These are phyloP conservation scores for Aromia moschata DNA, from an alignment of 2,888 invertebrate genomes.

Conservation along the genomic window DNA sequence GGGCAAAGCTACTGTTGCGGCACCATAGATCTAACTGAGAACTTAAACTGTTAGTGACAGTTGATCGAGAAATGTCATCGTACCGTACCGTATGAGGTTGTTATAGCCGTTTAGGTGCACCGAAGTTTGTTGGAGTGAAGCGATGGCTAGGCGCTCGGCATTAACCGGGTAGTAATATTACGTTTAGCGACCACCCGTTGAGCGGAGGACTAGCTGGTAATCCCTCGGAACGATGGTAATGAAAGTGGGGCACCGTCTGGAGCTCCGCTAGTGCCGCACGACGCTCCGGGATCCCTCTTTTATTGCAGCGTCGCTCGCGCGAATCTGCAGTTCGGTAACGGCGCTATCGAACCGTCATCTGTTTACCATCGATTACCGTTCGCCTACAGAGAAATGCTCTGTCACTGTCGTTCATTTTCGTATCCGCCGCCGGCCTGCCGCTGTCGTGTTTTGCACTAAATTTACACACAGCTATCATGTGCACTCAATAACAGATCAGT, in stretches of 20 bases:
- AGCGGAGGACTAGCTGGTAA: conserved; percentile 43
- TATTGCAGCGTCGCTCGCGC: conserved; percentile 30
- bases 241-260: conserved; percentile 45
- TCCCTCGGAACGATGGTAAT: conserved; percentile 47
- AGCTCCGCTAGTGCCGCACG: conserved; percentile 15
- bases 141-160: conserved; percentile 17
- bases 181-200: conserved; percentile 59
- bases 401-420: conserved; percentile 54
- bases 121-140: conserved; percentile 15
- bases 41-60: no score
- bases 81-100: no score
- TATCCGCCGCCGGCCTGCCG: conserved; percentile 42
- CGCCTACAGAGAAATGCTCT: conserved; percentile 55
- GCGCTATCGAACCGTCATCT: conserved; percentile 57
- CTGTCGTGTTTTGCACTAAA: conserved; percentile 49
- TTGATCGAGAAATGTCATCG: no score
- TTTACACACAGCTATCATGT: conserved; percentile 45
- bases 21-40: no score
- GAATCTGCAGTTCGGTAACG: conserved; percentile 34
- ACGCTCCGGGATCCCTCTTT: conserved; percentile 31
- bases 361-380: conserved; percentile 63
- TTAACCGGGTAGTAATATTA: conserved; percentile 51
- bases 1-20: no score
- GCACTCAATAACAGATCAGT: conserved; percentile 42
- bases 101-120: no score